phyloP scores from a whole-genome alignment of 2,113 vertebrate genomes.

The Tragulus kanchil region DNA sequence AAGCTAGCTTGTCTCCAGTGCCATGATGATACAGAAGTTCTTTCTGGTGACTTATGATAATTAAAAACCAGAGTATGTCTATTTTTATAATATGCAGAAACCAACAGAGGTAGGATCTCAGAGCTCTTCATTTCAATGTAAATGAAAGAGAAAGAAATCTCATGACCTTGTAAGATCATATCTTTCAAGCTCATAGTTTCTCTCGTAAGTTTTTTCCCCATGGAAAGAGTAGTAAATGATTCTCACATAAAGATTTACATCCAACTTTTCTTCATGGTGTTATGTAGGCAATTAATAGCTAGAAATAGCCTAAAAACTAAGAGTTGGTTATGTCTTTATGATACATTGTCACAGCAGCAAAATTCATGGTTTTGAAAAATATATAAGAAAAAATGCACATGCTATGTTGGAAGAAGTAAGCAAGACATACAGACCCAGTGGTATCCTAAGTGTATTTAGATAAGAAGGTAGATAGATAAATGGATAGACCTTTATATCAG shows the following conservation, averaged over 20 bases:
- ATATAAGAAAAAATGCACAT: not conserved
- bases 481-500: not conserved
- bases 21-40: not conserved
- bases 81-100: constrained; percentile 41
- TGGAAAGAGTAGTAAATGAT: constrained; percentile 41
- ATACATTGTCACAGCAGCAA: not conserved
- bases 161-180: not conserved
- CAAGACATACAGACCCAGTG: not conserved
- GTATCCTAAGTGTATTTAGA: not conserved
- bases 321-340: not conserved
- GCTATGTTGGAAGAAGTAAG: not conserved
- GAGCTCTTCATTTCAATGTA: constrained; percentile 29
- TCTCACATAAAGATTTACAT: constrained; percentile 45
- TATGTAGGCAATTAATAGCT: constrained; percentile 2
- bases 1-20: not conserved
- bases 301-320: not conserved
- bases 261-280: not conserved
- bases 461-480: not conserved
- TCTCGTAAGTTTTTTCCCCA: not conserved
- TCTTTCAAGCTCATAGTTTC: not conserved
- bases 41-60: constrained; percentile 38
- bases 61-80: not conserved
- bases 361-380: not conserved
- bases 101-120: not conserved
- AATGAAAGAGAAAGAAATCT: not conserved